A percentile compares a stretch with the other conserved stretches of the same genome.
phyloP scores from a whole-genome alignment of 2,113 vertebrate genomes.

The Neoarius graeffei region DNA sequence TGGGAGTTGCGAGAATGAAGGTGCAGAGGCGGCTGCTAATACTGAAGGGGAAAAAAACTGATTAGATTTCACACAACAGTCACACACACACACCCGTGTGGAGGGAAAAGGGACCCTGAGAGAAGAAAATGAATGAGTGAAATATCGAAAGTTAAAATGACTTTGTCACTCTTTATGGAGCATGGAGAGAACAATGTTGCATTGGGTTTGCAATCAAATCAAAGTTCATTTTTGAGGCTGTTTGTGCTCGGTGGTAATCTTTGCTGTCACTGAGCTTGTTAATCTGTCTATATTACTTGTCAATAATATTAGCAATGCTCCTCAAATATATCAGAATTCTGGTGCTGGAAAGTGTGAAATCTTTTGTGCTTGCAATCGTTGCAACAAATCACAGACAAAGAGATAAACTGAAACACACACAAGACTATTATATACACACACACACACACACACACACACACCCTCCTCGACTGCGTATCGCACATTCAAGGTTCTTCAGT shows the following conservation, averaged over 20 bases:
- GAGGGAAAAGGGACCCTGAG: slow-evolving; percentile 29
- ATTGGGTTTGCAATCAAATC: slow-evolving; percentile 44
- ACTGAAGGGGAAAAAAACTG: slow-evolving; percentile 24
- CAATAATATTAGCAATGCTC: slow-evolving; percentile 6
- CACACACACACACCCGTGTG: slow-evolving; percentile 18
- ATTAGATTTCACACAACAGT: slow-evolving; percentile 50
- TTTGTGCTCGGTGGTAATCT: slow-evolving; percentile 36
- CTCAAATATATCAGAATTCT: background rate
- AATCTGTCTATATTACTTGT: slow-evolving; percentile 35
- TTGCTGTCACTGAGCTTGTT: slow-evolving; percentile 27
- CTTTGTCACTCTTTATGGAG: slow-evolving; percentile 47
- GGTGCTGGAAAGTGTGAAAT: background rate
- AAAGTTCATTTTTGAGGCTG: slow-evolving; percentile 37
- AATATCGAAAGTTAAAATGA: slow-evolving; percentile 52
- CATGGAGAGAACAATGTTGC: slow-evolving; percentile 41
- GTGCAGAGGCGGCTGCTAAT: slow-evolving; percentile 51
- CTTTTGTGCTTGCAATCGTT: background rate
- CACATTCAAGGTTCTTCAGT: background rate
- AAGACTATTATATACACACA: too few species aligned
- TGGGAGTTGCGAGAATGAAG: slow-evolving; percentile 35
- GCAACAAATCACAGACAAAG: background rate
- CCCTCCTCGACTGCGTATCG: background rate
- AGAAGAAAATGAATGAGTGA: slow-evolving; percentile 51
- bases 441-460: too few species aligned
- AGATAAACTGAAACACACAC: background rate